Evolutionary conservation across 2,888 invertebrate species (phyloP).

Genomic region (Subacronicta megacephala): DNA sequence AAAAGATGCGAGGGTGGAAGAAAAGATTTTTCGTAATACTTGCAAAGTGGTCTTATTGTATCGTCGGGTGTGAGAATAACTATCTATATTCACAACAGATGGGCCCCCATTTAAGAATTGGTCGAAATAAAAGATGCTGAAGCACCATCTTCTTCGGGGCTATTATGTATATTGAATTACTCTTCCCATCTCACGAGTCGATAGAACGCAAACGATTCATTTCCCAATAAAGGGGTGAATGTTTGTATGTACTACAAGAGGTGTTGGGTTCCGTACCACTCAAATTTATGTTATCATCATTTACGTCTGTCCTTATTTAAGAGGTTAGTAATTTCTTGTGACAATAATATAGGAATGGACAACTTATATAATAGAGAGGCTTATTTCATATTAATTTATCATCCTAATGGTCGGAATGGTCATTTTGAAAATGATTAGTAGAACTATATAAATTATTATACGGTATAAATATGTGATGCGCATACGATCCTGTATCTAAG

Average conservation of each 20-base stretch:
- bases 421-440: too few relatives aligned
- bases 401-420: neutral
- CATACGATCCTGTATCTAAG: too few relatives aligned
- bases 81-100: conserved; percentile 21
- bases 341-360: conserved; percentile 9
- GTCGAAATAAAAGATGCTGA: conserved; percentile 49
- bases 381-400: neutral
- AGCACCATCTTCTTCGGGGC: conserved; percentile 44
- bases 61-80: too few relatives aligned
- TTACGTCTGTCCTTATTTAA: conserved; percentile 16
- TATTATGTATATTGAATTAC: conserved; percentile 66
- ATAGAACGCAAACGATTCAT: conserved; percentile 52
- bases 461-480: too few relatives aligned
- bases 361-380: neutral
- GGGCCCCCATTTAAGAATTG: conserved; percentile 14
- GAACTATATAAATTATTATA: too few relatives aligned
- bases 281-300: conserved; percentile 28
- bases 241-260: conserved; percentile 40
- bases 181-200: conserved; percentile 53
- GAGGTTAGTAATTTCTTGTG: conserved; percentile 27
- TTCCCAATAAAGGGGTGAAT: conserved; percentile 53
- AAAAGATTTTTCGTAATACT: neutral
- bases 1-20: conserved; percentile 43
- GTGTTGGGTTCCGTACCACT: conserved; percentile 48
- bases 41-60: neutral